These are phyloP conservation scores for Pristionchus mayeri DNA, from an alignment of 2,888 invertebrate genomes.

Conservation along the genomic window DNA sequence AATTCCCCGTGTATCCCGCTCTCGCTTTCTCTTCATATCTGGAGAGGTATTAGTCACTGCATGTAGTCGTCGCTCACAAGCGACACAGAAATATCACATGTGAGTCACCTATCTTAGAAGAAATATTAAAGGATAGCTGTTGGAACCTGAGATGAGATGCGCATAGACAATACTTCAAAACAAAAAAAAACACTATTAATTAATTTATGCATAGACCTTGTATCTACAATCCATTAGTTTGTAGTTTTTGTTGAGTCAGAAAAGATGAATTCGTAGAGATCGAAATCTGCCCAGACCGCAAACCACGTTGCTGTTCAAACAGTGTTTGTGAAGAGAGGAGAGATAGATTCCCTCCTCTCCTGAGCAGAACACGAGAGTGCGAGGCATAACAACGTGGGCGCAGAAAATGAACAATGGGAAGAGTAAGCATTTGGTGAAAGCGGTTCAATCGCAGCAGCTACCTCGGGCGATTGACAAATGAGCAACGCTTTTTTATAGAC, in stretches of 20 bases:
- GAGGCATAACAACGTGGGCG: background rate
- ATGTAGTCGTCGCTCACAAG: background rate
- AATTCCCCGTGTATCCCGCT: background rate
- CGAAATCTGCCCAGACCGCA: background rate
- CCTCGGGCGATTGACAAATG: no score
- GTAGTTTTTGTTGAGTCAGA: background rate
- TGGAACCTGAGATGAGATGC: no score
- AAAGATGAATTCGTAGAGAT: background rate
- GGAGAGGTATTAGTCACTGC: background rate
- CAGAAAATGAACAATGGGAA: background rate
- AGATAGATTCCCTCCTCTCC: background rate
- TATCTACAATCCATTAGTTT: no score
- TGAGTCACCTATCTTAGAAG: conserved; percentile 17
- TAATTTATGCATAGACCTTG: no score
- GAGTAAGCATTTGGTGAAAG: background rate
- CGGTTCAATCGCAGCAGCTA: no score
- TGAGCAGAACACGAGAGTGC: background rate
- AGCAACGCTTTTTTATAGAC: no score
- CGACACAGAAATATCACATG: background rate
- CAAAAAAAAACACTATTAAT: no score
- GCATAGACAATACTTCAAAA: no score
- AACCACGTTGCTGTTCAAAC: conserved; percentile 42
- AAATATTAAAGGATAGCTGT: no score
- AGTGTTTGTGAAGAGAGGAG: conserved; percentile 12
- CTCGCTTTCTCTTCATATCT: background rate